Conservation (phyloP, 2,113 vertebrate species). For the Rafetus swinhoei region DNA sequence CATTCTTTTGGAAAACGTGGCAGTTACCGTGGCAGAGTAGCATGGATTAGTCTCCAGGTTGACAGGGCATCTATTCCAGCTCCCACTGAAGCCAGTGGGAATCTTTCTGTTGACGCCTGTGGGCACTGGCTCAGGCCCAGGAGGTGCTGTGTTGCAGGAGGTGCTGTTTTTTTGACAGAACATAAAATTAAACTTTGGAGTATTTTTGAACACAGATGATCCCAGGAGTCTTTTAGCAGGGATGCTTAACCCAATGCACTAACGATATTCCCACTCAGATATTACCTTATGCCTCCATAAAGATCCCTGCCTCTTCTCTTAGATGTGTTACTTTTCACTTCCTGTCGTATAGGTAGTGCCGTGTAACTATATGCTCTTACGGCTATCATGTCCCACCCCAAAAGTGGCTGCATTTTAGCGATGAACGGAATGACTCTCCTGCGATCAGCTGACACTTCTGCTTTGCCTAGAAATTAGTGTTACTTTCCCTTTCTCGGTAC, state of each 20-base stretch:
- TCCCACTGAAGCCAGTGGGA: background rate
- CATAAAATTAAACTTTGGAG: background rate
- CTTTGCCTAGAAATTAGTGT: background rate
- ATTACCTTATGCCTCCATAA: background rate
- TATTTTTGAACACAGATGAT: background rate
- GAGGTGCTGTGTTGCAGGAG: background rate
- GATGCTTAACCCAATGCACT: fast-evolving
- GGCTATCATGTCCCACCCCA: background rate
- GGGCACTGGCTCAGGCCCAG: background rate
- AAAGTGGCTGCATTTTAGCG: background rate
- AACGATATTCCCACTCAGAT: background rate
- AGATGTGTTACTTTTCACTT: background rate
- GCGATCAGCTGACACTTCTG: too few relatives aligned
- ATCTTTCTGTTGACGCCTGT: background rate
- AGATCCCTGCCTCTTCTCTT: fast-evolving
- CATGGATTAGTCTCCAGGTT: background rate
- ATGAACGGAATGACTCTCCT: background rate
- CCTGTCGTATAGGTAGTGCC: fast-evolving
- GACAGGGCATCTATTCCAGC: background rate
- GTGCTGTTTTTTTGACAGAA: background rate
- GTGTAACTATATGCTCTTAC: background rate
- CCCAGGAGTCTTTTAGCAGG: background rate
- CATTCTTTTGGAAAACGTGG: background rate
- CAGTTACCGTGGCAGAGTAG: background rate
- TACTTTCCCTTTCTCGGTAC: background rate